Conservation (phyloP, 2,113 vertebrate genomes). For the Xiphorhynchus elegans region DNA sequence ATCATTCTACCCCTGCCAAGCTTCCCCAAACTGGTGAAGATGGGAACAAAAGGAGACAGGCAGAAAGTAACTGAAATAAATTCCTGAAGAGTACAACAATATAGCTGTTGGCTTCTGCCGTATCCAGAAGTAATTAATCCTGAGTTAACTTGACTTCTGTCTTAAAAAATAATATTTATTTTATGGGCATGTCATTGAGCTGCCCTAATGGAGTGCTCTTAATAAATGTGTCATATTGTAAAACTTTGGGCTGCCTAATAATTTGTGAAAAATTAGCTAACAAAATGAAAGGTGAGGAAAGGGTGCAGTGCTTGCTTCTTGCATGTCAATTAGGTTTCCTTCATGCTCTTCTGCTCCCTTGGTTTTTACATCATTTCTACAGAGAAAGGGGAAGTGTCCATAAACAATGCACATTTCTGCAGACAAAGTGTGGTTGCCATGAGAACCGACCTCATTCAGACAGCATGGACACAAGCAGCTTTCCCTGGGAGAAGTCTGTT, state of each 20-base stretch:
- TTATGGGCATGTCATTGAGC: neutral
- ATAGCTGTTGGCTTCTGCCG: neutral
- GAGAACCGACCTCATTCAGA: constrained; percentile 20
- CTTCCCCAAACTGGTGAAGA: neutral
- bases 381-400: neutral
- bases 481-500: neutral
- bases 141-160: neutral
- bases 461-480: neutral
- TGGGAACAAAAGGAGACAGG: neutral
- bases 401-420: neutral
- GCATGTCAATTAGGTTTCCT: neutral
- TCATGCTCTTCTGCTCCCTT: neutral
- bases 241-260: neutral
- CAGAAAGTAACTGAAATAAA: neutral
- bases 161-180: neutral
- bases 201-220: neutral
- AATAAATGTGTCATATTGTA: neutral
- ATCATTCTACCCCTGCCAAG: neutral
- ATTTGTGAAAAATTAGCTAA: neutral
- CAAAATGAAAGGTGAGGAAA: neutral
- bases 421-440: neutral
- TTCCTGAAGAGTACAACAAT: neutral
- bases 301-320: rapidly evolving
- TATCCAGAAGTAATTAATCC: neutral
- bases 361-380: neutral